Percentiles rank a stretch among this genome's conserved stretches.
phyloP scores from a whole-genome alignment of 1,140 invertebrate species.

The Dufourea novaeangliae region DNA sequence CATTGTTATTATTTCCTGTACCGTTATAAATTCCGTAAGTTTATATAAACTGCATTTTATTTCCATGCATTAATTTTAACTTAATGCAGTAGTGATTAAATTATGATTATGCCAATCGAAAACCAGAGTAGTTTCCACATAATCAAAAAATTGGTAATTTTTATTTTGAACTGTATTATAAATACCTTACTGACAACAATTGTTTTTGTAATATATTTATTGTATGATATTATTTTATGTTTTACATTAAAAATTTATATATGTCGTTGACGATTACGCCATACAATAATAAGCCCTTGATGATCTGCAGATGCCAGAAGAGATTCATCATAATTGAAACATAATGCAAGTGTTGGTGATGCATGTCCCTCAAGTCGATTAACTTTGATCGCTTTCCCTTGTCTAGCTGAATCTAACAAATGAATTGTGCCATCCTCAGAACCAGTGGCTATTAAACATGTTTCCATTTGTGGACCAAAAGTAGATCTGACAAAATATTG shows the following conservation, averaged over 20 bases:
- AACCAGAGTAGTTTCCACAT: neutral
- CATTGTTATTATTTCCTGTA: slow-evolving; percentile 38
- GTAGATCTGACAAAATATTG: slow-evolving; percentile 86
- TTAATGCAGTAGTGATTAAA: neutral
- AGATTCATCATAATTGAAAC: slow-evolving; percentile 95
- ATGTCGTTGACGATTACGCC: slow-evolving; percentile 83
- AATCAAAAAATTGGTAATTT: slow-evolving; percentile 14
- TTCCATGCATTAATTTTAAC: neutral
- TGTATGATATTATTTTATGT: slow-evolving; percentile 5
- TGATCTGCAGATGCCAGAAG: slow-evolving; percentile 92
- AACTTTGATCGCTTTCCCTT: slow-evolving; percentile 86
- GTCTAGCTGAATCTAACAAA: slow-evolving; percentile 90
- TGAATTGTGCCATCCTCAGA: slow-evolving; percentile 94
- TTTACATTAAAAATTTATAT: slow-evolving; percentile 40
- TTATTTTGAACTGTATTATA: neutral
- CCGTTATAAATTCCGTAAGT: slow-evolving; percentile 1
- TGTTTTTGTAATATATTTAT: slow-evolving; percentile 26
- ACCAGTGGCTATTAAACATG: slow-evolving; percentile 86
- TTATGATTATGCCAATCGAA: no score
- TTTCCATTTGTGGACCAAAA: slow-evolving; percentile 88
- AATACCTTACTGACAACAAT: slow-evolving; percentile 13
- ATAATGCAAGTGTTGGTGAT: slow-evolving; percentile 90
- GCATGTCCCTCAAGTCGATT: slow-evolving; percentile 94
- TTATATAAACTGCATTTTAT: neutral
- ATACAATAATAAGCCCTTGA: slow-evolving; percentile 92